Evolutionary conservation across 1,140 invertebrate genomes (phyloP).

Genomic region (Schlechtendalia chinensis): DNA sequence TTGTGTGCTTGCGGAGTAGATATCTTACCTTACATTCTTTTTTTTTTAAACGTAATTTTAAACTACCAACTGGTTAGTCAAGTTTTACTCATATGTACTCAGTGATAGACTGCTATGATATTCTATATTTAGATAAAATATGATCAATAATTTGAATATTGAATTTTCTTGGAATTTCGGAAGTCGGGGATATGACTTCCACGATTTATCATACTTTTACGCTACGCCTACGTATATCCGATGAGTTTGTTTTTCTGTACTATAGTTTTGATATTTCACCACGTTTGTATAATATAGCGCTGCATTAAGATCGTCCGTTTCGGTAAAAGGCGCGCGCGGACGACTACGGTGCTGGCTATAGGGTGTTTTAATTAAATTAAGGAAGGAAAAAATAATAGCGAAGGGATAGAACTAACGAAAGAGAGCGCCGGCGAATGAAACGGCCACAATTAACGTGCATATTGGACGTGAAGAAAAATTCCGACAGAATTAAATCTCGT

Average conservation of each 20-base stretch:
- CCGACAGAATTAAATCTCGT: slow-evolving; percentile 7
- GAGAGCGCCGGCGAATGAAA: not conserved
- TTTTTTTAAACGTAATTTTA: no score
- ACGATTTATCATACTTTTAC: no score
- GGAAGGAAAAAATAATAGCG: not conserved
- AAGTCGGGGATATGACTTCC: no score
- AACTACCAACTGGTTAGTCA: no score
- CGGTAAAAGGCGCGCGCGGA: not conserved
- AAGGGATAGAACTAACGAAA: not conserved
- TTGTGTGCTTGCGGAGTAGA: no score
- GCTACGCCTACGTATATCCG: not conserved
- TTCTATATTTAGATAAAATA: no score
- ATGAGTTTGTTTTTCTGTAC: not conserved
- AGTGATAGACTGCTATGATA: no score
- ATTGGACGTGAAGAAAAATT: slow-evolving; percentile 26
- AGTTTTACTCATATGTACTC: no score
- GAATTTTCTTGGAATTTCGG: no score
- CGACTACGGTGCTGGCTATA: no score
- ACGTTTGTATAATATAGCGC: not conserved
- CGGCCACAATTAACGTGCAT: slow-evolving; percentile 31
- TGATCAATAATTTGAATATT: no score
- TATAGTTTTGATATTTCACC: not conserved
- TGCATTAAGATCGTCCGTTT: not conserved
- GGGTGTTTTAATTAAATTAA: slow-evolving; percentile 28
- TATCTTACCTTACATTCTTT: no score